Base-by-base conservation (phyloP, 2,888 invertebrate genomes). In the Sialis fuliginosa region DNA sequence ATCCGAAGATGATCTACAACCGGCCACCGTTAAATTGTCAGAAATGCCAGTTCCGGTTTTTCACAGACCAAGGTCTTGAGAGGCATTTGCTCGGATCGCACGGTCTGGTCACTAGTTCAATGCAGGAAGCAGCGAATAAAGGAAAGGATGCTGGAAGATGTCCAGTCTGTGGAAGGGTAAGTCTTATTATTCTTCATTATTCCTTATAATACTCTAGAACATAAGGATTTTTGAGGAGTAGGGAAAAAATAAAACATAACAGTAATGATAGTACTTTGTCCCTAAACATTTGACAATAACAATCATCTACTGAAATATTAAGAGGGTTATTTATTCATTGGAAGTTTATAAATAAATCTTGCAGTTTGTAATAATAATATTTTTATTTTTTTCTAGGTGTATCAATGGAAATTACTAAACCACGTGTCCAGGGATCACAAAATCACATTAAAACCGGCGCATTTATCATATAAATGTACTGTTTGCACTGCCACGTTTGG, bases 11-110 rank as follows among this genome's bases (percentile, higher is more conserved):
- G 91, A 90, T 91, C 56, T 87, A 90, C 67, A 91, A 89, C 67
- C 74, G 86, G 65, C 91, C 95, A 48, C 93, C 93, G 42, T 72
- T 95, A 53, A 91, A 90, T 68, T 95, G 95, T 67, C 92, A 92
- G 67, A 91, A 92, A 65, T 95, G 95, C 70, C 89, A 91, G 68
- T 89, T 87, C 64, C 77, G 92, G 59, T 97, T 96, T 70, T 97
- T 96, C 69, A 95, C 95, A 40, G 93, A 95, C 68, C 86, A 95
- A 68, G 97, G 97, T 12, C 69, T 97, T 50, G 93, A 95, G 64
- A 75, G 96, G 57, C 97, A 97, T 73, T 73, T 95, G 57, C 71
- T 93, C 52, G 93, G 93, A 52, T 86, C 90, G 32, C 95, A 95
- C 62, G 92, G 92, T 41, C 75, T 95, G 50, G 93, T 95, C 35